These are phyloP conservation scores for Berghia stephanieae DNA, from an alignment of 1,140 invertebrate species.

Conservation along the genomic window DNA sequence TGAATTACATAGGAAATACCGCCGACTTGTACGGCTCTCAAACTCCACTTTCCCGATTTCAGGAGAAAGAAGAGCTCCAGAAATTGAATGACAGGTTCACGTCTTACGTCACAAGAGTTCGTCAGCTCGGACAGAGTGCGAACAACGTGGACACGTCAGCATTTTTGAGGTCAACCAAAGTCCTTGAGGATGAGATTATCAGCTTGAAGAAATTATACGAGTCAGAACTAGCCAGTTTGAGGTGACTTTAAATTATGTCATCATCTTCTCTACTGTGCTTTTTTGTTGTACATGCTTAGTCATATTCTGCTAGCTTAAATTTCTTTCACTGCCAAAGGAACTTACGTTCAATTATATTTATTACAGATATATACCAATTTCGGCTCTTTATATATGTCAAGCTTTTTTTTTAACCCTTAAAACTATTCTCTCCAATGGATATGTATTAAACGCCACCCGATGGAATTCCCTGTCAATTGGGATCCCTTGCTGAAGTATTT, in stretches of 20 bases:
- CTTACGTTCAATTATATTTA: background rate
- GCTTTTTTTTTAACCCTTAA: background rate
- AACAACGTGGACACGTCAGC: constrained; percentile 45
- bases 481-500: no score
- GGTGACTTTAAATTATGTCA: constrained; percentile 36
- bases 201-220: constrained; percentile 54
- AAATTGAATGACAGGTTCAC: constrained; percentile 51
- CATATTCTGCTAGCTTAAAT: background rate
- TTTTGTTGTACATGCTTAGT: background rate
- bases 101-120: constrained; percentile 43
- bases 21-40: no score
- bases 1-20: background rate
- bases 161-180: constrained; percentile 45
- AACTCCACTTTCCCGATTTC: constrained; percentile 36
- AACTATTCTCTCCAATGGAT: no score
- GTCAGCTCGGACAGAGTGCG: constrained; percentile 40
- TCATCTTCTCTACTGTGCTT: background rate
- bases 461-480: no score
- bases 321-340: background rate
- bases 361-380: background rate
- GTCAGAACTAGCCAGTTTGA: constrained; percentile 50
- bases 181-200: constrained; percentile 49
- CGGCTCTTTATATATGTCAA: background rate
- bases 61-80: constrained; percentile 53
- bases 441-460: no score